Evolutionary conservation across 2,113 vertebrate species (phyloP).

Genomic region (Scalopus aquaticus): DNA sequence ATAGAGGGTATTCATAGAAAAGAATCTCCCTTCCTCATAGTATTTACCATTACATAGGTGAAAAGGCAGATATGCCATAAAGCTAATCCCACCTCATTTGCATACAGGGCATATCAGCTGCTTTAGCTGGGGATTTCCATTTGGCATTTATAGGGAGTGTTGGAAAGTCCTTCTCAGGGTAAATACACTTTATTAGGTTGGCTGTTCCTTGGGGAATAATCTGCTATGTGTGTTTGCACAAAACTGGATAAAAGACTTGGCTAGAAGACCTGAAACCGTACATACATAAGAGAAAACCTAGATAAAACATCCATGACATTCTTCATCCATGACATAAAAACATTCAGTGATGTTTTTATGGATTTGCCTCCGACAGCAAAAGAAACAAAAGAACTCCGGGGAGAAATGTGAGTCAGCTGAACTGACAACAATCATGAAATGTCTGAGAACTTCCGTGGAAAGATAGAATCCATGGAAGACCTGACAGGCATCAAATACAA

Average conservation of each 20-base stretch:
- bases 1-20: background rate
- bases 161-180: background rate
- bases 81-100: background rate
- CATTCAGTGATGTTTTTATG: too few relatives aligned
- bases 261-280: too few relatives aligned
- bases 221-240: background rate
- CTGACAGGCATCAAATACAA: background rate
- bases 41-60: background rate
- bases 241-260: too few relatives aligned
- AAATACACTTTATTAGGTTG: background rate
- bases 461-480: background rate
- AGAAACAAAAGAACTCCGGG: background rate
- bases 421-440: background rate
- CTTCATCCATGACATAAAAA: too few relatives aligned
- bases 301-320: too few relatives aligned
- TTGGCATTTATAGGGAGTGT: background rate
- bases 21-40: background rate
- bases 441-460: background rate
- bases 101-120: background rate
- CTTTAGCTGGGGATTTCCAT: background rate
- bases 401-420: background rate
- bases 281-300: too few relatives aligned
- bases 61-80: background rate
- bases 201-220: background rate
- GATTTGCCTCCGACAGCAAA: background rate